Conservation (phyloP, 2,797 vertebrate species). For the Urophycis tenuis region DNA sequence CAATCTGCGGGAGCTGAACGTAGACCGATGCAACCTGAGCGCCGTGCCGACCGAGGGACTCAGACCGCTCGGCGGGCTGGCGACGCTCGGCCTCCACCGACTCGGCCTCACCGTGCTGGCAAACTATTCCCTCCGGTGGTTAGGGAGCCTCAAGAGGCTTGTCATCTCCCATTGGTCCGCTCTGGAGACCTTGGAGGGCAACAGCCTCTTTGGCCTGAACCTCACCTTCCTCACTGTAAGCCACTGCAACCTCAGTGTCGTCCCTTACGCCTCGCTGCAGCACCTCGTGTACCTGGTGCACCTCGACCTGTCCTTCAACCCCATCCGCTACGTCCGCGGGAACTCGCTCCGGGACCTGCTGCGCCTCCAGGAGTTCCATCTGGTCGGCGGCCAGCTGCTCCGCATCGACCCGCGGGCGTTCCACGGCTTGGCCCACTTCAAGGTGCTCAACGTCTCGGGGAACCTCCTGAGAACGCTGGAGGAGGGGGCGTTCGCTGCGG, state of each 20-base stretch:
- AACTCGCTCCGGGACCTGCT: conserved; percentile 66
- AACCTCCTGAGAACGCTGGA: conserved; percentile 78
- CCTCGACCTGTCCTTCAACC: conserved; percentile 83
- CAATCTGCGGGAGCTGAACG: conserved; percentile 66
- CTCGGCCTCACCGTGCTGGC: conserved; percentile 65
- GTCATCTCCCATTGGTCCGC: conserved; percentile 70
- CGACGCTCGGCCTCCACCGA: conserved; percentile 63
- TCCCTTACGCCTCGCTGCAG: conserved; percentile 73
- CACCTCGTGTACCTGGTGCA: conserved; percentile 76
- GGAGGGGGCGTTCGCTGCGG: conserved; percentile 70
- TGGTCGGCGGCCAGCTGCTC: conserved; percentile 69
- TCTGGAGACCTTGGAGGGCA: conserved; percentile 67
- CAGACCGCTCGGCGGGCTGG: conserved; percentile 62
- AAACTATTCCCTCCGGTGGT: conserved; percentile 67
- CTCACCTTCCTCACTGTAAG: conserved; percentile 76
- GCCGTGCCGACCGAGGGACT: conserved; percentile 73
- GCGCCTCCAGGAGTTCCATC: conserved; percentile 76
- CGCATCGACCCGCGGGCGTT: conserved; percentile 73
- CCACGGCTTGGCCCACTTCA: conserved; percentile 65
- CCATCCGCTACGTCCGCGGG: conserved; percentile 69
- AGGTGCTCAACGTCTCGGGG: conserved; percentile 73
- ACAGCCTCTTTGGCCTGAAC: conserved; percentile 78
- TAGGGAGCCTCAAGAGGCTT: conserved; percentile 69
- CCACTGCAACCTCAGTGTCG: conserved; percentile 69
- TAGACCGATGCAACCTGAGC: conserved; percentile 79